A percentile compares a stretch with the other conserved stretches of the same genome.
Evolutionary conservation across 1,140 invertebrate genomes (phyloP).

Genomic region (Potamilus streckersoni): DNA sequence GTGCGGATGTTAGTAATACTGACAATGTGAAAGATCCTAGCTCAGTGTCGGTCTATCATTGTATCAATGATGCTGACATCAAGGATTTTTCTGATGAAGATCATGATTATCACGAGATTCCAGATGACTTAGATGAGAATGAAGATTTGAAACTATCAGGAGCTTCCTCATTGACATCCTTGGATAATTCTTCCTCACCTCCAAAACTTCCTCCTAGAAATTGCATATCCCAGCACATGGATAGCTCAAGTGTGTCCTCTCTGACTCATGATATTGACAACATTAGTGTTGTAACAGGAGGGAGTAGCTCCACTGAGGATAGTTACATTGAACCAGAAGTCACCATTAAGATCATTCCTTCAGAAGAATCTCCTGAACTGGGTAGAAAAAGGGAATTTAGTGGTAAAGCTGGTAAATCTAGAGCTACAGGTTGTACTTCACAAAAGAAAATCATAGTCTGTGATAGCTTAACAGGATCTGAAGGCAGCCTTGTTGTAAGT

Average conservation of each 20-base stretch:
- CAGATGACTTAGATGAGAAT: slow-evolving; percentile 5
- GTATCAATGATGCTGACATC: slow-evolving; percentile 16
- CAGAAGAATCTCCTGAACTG: slow-evolving; percentile 12
- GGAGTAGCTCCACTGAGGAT: slow-evolving; percentile 22
- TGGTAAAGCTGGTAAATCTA: slow-evolving; percentile 20
- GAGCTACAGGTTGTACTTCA: slow-evolving; percentile 14
- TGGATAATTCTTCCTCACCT: neutral
- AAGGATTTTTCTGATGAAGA: slow-evolving; percentile 7
- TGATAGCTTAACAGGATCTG: slow-evolving; percentile 13
- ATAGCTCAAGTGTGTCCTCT: slow-evolving; percentile 28
- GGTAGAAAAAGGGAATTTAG: neutral
- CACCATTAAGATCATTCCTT: neutral
- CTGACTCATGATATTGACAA: slow-evolving; percentile 22
- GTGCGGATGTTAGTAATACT: neutral
- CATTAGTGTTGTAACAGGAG: slow-evolving; percentile 20
- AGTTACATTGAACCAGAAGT: slow-evolving; percentile 11
- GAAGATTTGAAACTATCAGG: neutral
- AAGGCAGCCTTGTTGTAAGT: slow-evolving; percentile 8
- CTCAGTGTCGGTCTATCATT: slow-evolving; percentile 15
- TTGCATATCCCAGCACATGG: slow-evolving; percentile 18
- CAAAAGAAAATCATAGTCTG: slow-evolving; percentile 11
- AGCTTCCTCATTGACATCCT: neutral
- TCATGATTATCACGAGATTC: slow-evolving; percentile 33
- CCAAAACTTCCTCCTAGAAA: slow-evolving; percentile 34
- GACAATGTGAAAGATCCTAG: neutral